phyloP scores from a whole-genome alignment of 2,888 invertebrate genomes.

The Melolontha melolontha region DNA sequence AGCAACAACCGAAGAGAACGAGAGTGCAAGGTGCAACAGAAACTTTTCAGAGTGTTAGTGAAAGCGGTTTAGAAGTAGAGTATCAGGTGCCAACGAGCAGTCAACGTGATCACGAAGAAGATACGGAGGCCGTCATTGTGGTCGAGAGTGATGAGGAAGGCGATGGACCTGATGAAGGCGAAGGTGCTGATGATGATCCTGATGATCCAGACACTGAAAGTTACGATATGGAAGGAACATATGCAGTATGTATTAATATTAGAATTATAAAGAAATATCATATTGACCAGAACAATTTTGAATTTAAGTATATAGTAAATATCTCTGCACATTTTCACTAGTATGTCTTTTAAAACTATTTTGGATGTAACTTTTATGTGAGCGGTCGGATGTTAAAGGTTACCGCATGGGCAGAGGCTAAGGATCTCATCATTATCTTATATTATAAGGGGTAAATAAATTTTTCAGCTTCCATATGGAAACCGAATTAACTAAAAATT shows the following conservation, averaged over 20 bases:
- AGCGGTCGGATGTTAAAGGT: too few species aligned
- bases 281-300: too few species aligned
- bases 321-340: too few species aligned
- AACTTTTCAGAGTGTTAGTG: slow-evolving; percentile 56
- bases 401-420: too few species aligned
- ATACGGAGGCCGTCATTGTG: slow-evolving; percentile 73
- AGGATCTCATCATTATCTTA: too few species aligned
- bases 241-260: slow-evolving; percentile 43
- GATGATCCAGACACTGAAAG: slow-evolving; percentile 71
- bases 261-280: too few species aligned
- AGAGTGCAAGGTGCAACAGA: slow-evolving; percentile 62
- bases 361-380: too few species aligned
- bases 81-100: slow-evolving; percentile 89
- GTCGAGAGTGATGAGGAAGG: slow-evolving; percentile 86
- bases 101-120: slow-evolving; percentile 87
- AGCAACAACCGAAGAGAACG: slow-evolving; percentile 66
- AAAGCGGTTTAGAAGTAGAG: slow-evolving; percentile 77
- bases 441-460: too few species aligned
- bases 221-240: slow-evolving; percentile 68
- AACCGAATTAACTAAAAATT: too few species aligned
- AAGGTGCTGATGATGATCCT: slow-evolving; percentile 68
- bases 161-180: slow-evolving; percentile 66
- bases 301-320: too few species aligned
- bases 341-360: too few species aligned
- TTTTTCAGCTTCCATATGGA: too few species aligned